Conservation (phyloP, 2,888 invertebrate genomes). For the Lysandra coridon region DNA sequence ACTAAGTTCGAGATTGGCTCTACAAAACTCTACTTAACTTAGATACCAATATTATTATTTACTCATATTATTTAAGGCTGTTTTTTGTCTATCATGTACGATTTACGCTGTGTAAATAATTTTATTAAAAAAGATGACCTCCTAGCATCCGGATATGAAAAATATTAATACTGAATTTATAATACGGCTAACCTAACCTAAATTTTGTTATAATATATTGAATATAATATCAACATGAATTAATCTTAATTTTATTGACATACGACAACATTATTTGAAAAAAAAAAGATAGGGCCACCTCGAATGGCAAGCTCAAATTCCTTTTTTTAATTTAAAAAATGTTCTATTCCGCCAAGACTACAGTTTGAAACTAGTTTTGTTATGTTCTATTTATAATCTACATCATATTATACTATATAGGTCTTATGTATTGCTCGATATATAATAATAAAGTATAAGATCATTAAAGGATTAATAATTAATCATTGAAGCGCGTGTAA, state of each 20-base stretch:
- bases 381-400: background rate
- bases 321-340: background rate
- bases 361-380: background rate
- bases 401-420: background rate
- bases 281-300: background rate
- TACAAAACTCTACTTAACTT: background rate
- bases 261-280: too few relatives aligned
- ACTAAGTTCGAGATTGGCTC: background rate
- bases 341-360: background rate
- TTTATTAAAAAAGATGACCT: too few relatives aligned
- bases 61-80: too few relatives aligned
- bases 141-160: too few relatives aligned
- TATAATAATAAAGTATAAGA: background rate
- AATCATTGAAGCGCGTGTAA: background rate
- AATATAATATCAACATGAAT: too few relatives aligned
- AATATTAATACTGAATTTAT: too few relatives aligned
- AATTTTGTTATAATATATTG: too few relatives aligned
- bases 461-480: background rate
- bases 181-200: too few relatives aligned
- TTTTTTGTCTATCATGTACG: too few relatives aligned
- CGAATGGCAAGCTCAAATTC: background rate
- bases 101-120: too few relatives aligned
- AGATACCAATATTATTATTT: too few relatives aligned
- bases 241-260: too few relatives aligned
- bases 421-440: background rate